Conservation (phyloP, 2,888 invertebrate genomes). For the Conus canariensis region DNA sequence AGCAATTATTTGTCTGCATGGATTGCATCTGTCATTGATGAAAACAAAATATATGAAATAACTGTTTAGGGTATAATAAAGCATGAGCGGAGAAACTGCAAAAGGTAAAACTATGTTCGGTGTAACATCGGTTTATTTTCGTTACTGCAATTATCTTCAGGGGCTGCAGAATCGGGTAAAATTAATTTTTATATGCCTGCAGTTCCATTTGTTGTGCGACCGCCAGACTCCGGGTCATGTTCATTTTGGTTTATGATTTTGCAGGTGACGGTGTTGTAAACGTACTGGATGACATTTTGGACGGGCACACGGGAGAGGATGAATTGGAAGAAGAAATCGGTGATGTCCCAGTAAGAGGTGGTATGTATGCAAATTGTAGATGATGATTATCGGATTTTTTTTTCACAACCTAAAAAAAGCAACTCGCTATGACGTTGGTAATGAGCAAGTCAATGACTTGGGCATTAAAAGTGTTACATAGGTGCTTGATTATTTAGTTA, state of each 20-base stretch:
- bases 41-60: background rate
- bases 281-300: constrained; percentile 66
- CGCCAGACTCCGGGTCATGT: no score
- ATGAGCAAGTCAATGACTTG: no score
- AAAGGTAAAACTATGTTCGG: background rate
- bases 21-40: background rate
- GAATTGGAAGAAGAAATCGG: constrained; percentile 65
- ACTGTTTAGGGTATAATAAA: background rate
- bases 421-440: no score
- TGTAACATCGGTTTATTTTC: background rate
- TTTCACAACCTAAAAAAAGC: no score
- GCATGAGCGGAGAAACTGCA: constrained; percentile 4
- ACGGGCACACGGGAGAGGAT: constrained; percentile 65
- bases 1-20: background rate
- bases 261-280: constrained; percentile 55
- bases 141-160: background rate
- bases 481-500: no score
- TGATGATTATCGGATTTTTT: no score
- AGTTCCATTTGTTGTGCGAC: no score
- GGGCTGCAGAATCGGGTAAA: no score
- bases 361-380: constrained; percentile 5
- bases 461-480: no score
- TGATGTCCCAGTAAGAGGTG: constrained; percentile 55
- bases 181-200: no score
- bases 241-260: background rate